Conservation (phyloP, 2,888 invertebrate genomes). For the Epistrophella euchroma region DNA sequence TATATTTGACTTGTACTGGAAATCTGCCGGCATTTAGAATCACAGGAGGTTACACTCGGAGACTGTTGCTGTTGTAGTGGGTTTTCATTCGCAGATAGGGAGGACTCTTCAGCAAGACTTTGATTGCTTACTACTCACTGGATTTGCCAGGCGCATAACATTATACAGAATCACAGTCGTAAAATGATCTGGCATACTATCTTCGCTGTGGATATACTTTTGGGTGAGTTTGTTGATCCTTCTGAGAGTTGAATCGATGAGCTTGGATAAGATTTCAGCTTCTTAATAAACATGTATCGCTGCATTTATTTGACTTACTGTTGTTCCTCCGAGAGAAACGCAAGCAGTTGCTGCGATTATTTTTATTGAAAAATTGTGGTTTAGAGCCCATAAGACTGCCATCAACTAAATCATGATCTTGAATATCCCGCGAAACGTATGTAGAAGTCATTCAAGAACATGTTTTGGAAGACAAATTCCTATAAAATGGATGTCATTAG, state of each 20-base stretch:
- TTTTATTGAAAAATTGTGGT: constrained; percentile 82
- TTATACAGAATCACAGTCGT: constrained; percentile 87
- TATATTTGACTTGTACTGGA: constrained; percentile 78
- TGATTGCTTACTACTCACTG: constrained; percentile 91
- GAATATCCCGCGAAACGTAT: constrained; percentile 83
- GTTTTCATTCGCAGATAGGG: constrained; percentile 5
- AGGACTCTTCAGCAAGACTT: constrained; percentile 87
- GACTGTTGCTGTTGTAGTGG: constrained; percentile 57
- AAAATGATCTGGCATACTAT: constrained; percentile 82
- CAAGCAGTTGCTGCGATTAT: constrained; percentile 82
- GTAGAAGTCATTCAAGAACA: constrained; percentile 82
- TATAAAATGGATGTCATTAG: constrained; percentile 43
- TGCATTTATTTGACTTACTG: constrained; percentile 79
- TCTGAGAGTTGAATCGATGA: constrained; percentile 80
- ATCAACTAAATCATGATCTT: constrained; percentile 82
- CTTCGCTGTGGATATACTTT: constrained; percentile 83
- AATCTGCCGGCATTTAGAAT: constrained; percentile 55
- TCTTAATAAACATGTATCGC: constrained; percentile 77
- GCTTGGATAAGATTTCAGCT: constrained; percentile 77
- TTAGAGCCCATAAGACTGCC: constrained; percentile 80
- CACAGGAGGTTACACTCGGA: constrained; percentile 26
- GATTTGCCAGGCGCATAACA: constrained; percentile 90
- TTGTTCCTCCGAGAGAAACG: constrained; percentile 81
- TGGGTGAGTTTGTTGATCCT: constrained; percentile 83
- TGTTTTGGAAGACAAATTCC: constrained; percentile 84